Percentiles rank a stretch among this genome's conserved stretches.
Evolutionary conservation across 2,797 vertebrate genomes (phyloP).

Genomic region (Allobates femoralis): DNA sequence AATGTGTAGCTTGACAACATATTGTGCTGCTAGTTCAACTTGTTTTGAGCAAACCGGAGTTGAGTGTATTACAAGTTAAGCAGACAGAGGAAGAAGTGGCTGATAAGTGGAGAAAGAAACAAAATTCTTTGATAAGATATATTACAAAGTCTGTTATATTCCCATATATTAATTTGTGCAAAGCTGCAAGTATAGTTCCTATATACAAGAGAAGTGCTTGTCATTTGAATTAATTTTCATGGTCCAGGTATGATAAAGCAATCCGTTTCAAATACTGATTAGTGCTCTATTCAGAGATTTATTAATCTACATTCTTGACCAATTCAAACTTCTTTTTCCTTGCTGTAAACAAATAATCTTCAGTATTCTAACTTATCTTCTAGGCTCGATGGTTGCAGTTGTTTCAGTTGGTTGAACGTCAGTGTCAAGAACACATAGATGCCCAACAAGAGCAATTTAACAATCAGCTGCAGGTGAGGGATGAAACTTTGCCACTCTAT

Average conservation of each 20-base stretch:
- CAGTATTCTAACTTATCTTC: constrained; percentile 29
- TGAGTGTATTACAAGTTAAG: no score
- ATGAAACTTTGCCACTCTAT: neutral
- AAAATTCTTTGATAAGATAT: no score
- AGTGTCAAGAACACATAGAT: constrained; percentile 92
- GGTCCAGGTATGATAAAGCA: neutral
- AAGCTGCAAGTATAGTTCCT: no score
- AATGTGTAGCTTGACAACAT: no score
- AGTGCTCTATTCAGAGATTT: neutral
- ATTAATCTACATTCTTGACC: neutral
- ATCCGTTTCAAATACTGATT: neutral
- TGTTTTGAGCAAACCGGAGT: no score
- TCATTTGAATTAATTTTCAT: neutral
- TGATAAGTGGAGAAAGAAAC: no score
- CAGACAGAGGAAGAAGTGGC: no score
- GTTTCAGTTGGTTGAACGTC: constrained; percentile 90
- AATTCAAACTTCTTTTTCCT: neutral
- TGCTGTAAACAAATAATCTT: neutral
- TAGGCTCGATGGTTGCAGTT: constrained; percentile 92
- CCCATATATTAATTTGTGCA: no score
- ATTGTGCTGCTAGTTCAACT: no score
- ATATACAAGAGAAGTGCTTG: no score
- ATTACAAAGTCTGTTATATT: no score
- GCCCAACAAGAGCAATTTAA: constrained; percentile 94
- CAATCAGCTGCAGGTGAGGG: constrained; percentile 90